Conservation (phyloP, 2,113 vertebrate species). For the Urocitellus parryii region DNA sequence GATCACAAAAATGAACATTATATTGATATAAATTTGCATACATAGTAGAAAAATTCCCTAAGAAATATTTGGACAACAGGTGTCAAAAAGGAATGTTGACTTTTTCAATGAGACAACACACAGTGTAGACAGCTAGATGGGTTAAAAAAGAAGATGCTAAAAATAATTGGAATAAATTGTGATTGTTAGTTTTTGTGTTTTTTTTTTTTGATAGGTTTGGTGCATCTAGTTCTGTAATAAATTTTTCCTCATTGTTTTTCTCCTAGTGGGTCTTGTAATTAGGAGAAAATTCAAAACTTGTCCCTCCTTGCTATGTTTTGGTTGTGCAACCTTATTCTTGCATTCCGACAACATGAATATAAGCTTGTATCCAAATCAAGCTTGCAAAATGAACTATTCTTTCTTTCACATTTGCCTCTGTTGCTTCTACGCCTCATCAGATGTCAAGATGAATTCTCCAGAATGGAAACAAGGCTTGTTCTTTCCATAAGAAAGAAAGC, state of each 20-base stretch:
- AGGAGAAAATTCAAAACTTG: slow-evolving; percentile 29
- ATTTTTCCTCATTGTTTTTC: not conserved
- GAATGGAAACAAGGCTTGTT: slow-evolving; percentile 59
- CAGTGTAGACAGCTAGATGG: not conserved
- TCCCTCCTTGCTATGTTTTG: not conserved
- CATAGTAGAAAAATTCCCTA: not conserved
- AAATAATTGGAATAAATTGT: not conserved
- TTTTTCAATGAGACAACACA: not conserved
- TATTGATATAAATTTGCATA: not conserved
- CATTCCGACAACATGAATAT: not conserved
- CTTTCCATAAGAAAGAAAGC: slow-evolving; percentile 79
- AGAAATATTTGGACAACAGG: not conserved
- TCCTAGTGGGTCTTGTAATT: not conserved
- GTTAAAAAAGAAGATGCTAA: not conserved
- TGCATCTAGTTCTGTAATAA: not conserved
- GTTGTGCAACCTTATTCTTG: not conserved
- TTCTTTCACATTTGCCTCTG: slow-evolving; percentile 51
- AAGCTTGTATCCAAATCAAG: slow-evolving; percentile 45
- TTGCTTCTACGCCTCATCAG: not conserved
- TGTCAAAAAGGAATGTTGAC: not conserved
- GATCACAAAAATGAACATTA: not conserved
- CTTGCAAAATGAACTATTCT: slow-evolving; percentile 33
- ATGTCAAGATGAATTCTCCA: slow-evolving; percentile 48
- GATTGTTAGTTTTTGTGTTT: slow-evolving; percentile 37
- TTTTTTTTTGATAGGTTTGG: not conserved